Evolutionary conservation across 2,888 invertebrate genomes (phyloP).

Genomic region (Yponomeuta sedellus): DNA sequence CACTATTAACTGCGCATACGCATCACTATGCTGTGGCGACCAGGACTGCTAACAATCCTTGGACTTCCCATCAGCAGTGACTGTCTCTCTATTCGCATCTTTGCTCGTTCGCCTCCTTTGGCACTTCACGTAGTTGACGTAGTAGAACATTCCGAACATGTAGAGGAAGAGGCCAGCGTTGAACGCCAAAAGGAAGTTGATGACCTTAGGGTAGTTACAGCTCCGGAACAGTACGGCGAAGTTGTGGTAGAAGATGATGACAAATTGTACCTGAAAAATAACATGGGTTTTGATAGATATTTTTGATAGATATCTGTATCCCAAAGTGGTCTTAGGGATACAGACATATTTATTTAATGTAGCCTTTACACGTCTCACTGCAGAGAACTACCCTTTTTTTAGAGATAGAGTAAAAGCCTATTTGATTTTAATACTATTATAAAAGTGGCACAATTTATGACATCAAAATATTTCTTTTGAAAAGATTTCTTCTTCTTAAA

Average conservation of each 20-base stretch:
- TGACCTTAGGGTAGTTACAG: slow-evolving; percentile 82
- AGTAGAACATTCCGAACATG: slow-evolving; percentile 86
- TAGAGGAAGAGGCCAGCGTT: slow-evolving; percentile 85
- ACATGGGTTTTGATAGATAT: background rate
- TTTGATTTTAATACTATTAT: too few species aligned
- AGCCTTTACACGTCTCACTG: too few species aligned
- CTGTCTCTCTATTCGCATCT: background rate
- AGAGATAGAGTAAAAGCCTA: too few species aligned
- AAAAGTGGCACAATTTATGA: too few species aligned
- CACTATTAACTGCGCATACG: background rate
- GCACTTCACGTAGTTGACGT: slow-evolving; percentile 76
- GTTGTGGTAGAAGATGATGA: slow-evolving; percentile 84
- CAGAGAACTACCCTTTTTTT: too few species aligned
- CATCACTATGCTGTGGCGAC: background rate
- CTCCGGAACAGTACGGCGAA: slow-evolving; percentile 79
- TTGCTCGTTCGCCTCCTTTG: slow-evolving; percentile 23
- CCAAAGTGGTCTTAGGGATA: too few species aligned
- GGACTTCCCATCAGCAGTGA: slow-evolving; percentile 17
- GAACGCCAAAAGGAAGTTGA: slow-evolving; percentile 80
- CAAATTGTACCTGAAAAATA: slow-evolving; percentile 80
- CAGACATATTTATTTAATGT: background rate
- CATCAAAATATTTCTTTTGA: too few species aligned
- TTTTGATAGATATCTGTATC: too few species aligned
- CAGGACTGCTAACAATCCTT: slow-evolving; percentile 49
- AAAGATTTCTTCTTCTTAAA: too few species aligned